Evolutionary conservation across 1,140 invertebrate species (phyloP).

Genomic region (Meloidogyne exigua): DNA sequence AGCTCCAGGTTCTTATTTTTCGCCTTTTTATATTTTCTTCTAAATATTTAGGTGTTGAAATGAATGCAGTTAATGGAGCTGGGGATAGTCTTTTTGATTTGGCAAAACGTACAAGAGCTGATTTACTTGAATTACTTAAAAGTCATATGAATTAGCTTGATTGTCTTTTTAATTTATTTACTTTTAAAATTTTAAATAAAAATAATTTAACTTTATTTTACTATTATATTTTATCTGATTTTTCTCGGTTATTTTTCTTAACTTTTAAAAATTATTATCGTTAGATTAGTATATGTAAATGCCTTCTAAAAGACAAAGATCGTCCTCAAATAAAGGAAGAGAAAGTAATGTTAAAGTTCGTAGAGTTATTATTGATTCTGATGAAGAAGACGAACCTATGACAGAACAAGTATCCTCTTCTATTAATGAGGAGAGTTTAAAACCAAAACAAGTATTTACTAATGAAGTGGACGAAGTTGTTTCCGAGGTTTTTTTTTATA

Average conservation of each 20-base stretch:
- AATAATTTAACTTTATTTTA: not conserved
- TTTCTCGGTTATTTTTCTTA: not conserved
- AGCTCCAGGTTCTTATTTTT: slow-evolving; percentile 33
- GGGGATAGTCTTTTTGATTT: slow-evolving; percentile 57
- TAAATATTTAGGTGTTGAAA: slow-evolving; percentile 50
- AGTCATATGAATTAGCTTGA: slow-evolving; percentile 7
- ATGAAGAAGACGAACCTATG: not conserved
- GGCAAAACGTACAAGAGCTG: slow-evolving; percentile 37
- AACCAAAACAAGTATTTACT: not conserved
- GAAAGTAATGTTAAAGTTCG: not conserved
- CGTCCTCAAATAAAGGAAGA: not conserved
- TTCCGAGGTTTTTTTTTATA: slow-evolving; percentile 11
- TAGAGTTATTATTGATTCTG: slow-evolving; percentile 6
- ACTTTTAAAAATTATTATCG: not conserved
- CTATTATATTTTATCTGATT: not conserved
- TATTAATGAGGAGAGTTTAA: not conserved
- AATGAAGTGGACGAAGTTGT: slow-evolving; percentile 13
- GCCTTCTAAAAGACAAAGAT: not conserved
- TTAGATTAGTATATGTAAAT: not conserved
- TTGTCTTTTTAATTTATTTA: not conserved
- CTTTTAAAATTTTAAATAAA: slow-evolving; percentile 1
- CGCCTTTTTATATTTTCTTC: slow-evolving; percentile 13
- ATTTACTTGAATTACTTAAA: slow-evolving; percentile 36
- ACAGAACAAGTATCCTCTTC: not conserved
- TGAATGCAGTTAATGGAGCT: slow-evolving; percentile 47